These are phyloP conservation scores for Sterrhoptilus dennistouni DNA, from an alignment of 2,113 vertebrate genomes.

Conservation along the genomic window DNA sequence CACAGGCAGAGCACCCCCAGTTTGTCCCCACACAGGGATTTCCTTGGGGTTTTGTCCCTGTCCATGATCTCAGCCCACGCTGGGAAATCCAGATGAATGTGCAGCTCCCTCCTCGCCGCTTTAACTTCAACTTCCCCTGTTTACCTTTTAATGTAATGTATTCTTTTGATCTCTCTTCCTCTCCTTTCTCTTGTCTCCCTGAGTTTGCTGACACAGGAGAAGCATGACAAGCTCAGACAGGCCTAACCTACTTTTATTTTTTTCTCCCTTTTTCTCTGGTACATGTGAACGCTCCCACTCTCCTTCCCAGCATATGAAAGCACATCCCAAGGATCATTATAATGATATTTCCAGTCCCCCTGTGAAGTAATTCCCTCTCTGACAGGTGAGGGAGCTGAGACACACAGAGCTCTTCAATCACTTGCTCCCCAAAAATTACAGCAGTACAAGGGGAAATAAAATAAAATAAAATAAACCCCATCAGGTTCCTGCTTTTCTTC, in stretches of 20 bases:
- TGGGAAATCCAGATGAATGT: background rate
- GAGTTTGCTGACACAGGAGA: conserved; percentile 67
- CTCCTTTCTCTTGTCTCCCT: conserved; percentile 47
- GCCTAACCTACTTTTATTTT: conserved; percentile 57
- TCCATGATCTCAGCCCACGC: background rate
- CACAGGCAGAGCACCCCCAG: background rate
- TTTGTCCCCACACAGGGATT: background rate
- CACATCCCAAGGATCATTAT: conserved; percentile 44
- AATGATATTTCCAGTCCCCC: conserved; percentile 44
- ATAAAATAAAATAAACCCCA: background rate
- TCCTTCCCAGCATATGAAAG: conserved; percentile 52
- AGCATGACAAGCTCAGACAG: conserved; percentile 67
- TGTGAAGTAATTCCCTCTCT: conserved; percentile 45
- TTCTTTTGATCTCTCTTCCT: conserved; percentile 63
- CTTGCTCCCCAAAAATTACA: background rate
- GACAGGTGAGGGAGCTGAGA: conserved; percentile 47
- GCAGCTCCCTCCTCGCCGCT: conserved; percentile 5
- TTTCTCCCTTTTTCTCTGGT: background rate
- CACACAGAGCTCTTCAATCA: conserved; percentile 2
- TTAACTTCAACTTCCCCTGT: conserved; percentile 44
- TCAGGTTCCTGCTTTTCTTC: background rate
- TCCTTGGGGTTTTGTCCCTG: background rate
- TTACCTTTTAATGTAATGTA: conserved; percentile 64
- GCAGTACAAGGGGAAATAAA: background rate
- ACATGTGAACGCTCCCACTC: conserved; percentile 25